Conservation (phyloP, 64 coral and sea anemone species). For the Stylophora pistillata region DNA sequence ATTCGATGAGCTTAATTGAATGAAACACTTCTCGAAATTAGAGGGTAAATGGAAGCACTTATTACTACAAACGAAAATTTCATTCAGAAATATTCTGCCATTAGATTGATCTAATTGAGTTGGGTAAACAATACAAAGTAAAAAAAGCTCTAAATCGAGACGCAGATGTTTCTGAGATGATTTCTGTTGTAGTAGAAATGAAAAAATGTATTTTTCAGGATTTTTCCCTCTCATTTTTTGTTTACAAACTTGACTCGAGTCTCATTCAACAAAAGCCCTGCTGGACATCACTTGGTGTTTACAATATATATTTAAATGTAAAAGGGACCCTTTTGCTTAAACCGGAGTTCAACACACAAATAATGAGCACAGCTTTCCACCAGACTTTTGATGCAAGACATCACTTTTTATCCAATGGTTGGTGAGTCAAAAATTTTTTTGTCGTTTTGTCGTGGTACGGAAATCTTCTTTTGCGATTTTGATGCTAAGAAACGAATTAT, state of each 20-base stretch:
- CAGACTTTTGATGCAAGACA: neutral
- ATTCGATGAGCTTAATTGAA: neutral
- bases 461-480: neutral
- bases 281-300: neutral
- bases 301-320: neutral
- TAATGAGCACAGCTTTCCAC: neutral
- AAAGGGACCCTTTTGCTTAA: neutral
- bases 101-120: slow-evolving; percentile 16
- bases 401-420: neutral
- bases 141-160: neutral
- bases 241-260: neutral
- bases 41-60: slow-evolving; percentile 1
- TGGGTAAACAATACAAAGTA: neutral
- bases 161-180: neutral
- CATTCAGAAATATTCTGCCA: slow-evolving; percentile 9
- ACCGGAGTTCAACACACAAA: neutral
- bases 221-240: neutral
- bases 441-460: neutral
- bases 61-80: slow-evolving; percentile 1
- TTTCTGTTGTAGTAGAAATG: neutral
- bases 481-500: neutral
- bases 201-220: neutral
- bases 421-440: neutral
- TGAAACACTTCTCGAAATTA: neutral
- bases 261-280: slow-evolving; percentile 2